Evolutionary conservation across 2,888 invertebrate species (phyloP).

Genomic region (Synergus laeviventris): DNA sequence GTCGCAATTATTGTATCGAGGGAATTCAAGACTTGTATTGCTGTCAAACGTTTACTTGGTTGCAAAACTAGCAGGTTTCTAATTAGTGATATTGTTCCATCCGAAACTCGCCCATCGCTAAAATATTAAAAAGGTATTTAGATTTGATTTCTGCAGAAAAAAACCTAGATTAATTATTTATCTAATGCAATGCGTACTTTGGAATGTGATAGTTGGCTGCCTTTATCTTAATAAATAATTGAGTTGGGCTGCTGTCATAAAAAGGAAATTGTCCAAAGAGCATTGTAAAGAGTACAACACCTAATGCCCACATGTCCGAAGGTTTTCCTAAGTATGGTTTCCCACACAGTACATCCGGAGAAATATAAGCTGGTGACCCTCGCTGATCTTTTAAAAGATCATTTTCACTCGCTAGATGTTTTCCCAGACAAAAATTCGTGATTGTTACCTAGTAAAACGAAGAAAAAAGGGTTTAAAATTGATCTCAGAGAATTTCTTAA

Average conservation of each 20-base stretch:
- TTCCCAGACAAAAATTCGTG: constrained; percentile 87
- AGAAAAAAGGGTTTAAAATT: background rate
- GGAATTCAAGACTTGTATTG: constrained; percentile 82
- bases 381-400: constrained; percentile 86
- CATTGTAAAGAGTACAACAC: constrained; percentile 88
- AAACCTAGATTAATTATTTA: constrained; percentile 23
- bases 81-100: constrained; percentile 82
- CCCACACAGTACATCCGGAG: constrained; percentile 87
- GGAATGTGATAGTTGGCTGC: constrained; percentile 86
- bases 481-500: background rate
- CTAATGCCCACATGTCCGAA: constrained; percentile 90
- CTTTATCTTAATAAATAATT: constrained; percentile 86
- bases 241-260: constrained; percentile 85
- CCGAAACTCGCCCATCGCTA: constrained; percentile 80
- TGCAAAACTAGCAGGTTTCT: constrained; percentile 82
- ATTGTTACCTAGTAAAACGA: constrained; percentile 77
- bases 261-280: constrained; percentile 89
- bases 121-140: constrained; percentile 45
- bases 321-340: constrained; percentile 88
- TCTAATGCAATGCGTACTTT: constrained; percentile 77
- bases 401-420: constrained; percentile 84
- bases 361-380: constrained; percentile 89
- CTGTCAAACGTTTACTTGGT: constrained; percentile 82
- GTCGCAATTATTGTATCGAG: constrained; percentile 79
- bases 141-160: constrained; percentile 19